Conservation (phyloP, 2,888 invertebrate genomes). For the Seladonia tumulorum region DNA sequence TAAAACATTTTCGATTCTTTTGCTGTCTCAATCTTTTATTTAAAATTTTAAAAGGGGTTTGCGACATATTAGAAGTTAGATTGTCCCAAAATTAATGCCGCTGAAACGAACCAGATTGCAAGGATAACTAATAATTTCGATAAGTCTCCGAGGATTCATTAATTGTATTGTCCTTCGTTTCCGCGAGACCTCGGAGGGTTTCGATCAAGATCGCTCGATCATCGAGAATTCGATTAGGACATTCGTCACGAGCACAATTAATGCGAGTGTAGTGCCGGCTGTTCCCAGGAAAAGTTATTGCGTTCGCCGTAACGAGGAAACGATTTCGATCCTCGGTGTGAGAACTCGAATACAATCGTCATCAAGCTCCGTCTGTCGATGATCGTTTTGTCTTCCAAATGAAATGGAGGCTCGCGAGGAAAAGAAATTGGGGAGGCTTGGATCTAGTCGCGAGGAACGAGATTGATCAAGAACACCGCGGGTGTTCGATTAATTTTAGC, state of each 20-base stretch:
- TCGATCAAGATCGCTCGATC: conserved; percentile 51
- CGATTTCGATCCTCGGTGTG: conserved; percentile 61
- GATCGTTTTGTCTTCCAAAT: conserved; percentile 18
- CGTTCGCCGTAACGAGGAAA: conserved; percentile 77
- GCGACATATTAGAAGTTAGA: too few relatives aligned
- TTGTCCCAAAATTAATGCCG: too few relatives aligned
- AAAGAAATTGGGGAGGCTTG: background rate
- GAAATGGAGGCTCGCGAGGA: background rate
- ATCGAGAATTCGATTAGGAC: conserved; percentile 66
- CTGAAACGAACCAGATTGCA: too few relatives aligned
- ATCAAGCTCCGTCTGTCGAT: background rate
- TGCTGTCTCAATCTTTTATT: too few relatives aligned
- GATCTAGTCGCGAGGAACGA: background rate
- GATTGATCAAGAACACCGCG: background rate
- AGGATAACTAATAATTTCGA: background rate
- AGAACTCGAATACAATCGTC: conserved; percentile 53
- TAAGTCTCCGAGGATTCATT: background rate
- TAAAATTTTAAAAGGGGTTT: too few relatives aligned
- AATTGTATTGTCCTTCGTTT: background rate
- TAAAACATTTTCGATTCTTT: too few relatives aligned
- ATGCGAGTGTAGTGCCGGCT: conserved; percentile 65
- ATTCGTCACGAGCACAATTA: conserved; percentile 77
- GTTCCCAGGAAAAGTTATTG: conserved; percentile 60
- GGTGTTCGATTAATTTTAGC: background rate
- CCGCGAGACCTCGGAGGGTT: background rate